phyloP scores from a whole-genome alignment of 2,113 vertebrate genomes.

The Chauna torquata region DNA sequence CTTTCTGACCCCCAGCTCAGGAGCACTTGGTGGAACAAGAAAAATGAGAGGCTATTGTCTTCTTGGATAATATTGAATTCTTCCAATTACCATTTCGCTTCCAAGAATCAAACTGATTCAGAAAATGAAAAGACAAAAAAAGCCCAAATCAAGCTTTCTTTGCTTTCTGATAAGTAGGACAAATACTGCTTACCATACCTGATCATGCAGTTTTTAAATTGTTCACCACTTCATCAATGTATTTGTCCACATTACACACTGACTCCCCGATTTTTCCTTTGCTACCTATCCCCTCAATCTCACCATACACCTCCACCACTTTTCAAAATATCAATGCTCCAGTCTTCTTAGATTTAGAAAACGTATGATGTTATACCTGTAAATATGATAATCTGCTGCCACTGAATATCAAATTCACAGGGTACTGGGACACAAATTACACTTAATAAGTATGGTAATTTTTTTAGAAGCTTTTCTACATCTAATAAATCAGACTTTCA shows the following conservation, averaged over 20 bases:
- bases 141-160: neutral
- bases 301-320: neutral
- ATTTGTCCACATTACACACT: neutral
- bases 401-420: slow-evolving; percentile 6
- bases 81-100: neutral
- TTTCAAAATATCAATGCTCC: neutral
- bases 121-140: neutral
- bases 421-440: neutral
- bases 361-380: neutral
- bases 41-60: neutral
- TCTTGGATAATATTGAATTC: neutral
- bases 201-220: neutral
- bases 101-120: neutral
- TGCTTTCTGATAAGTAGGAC: neutral
- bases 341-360: neutral
- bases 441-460: neutral
- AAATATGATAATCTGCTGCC: neutral
- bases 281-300: neutral
- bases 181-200: neutral
- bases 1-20: neutral
- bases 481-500: slow-evolving; percentile 32
- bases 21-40: neutral
- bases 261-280: neutral
- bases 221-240: neutral
- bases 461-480: slow-evolving; percentile 1